Evolutionary conservation across 1,140 invertebrate species (phyloP).

Genomic region (Hormaphis cornu): DNA sequence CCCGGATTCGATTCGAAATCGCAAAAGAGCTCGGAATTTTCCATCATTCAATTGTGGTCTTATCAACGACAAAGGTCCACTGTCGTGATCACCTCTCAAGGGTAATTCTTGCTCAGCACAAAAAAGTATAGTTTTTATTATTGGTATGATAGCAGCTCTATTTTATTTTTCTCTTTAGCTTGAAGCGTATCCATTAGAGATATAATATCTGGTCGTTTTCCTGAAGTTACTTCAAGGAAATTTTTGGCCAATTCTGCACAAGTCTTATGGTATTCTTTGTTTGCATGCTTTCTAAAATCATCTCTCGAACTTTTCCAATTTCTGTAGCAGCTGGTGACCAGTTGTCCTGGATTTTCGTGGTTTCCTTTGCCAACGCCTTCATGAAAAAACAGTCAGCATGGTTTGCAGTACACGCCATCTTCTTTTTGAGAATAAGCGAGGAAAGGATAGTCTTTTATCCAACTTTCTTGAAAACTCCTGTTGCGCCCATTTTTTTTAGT

Average conservation of each 20-base stretch:
- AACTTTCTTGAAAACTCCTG: no score
- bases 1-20: slow-evolving; percentile 34
- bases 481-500: no score
- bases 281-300: neutral
- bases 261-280: neutral
- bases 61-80: slow-evolving; percentile 1
- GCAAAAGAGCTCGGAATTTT: slow-evolving; percentile 37
- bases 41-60: slow-evolving; percentile 36
- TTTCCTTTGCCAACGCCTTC: neutral
- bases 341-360: no score
- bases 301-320: neutral
- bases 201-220: neutral
- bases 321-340: neutral
- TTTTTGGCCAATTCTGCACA: neutral
- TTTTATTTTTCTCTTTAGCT: slow-evolving; percentile 31
- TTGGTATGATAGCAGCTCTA: neutral
- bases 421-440: no score
- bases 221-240: neutral
- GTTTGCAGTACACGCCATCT: no score
- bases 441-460: no score
- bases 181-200: neutral
- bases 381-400: neutral
- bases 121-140: slow-evolving; percentile 17
- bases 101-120: slow-evolving; percentile 35
- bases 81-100: slow-evolving; percentile 30